Base-by-base conservation (phyloP, 2,797 vertebrate species). In the Gambusia yucatana region DNA sequence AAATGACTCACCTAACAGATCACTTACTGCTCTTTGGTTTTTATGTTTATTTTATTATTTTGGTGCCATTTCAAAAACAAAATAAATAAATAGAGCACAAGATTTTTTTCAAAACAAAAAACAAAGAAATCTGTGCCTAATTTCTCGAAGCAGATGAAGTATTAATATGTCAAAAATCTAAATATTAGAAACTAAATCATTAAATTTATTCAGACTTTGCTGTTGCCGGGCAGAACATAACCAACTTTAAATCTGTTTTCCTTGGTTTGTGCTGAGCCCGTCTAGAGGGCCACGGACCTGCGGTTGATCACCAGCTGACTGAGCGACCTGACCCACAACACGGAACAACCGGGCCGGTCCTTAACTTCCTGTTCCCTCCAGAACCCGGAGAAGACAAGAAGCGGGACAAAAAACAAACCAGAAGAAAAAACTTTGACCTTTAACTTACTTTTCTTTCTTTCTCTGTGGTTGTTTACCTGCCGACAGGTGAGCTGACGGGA, bases 401-500 rank as follows among this genome's bases (percentile, higher is more conserved):
- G 14, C 16, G 33, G 46, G 46, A 33, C 70, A 33, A 1, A 33
- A 33, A 70, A 30, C 59, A 17, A 65, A 36, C 44, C 28, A 44
- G 46, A 52, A n/a, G 10, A 59, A 16, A 9, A 48, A 6, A 22
- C 8, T 52, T 36, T 7, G 11, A n/a, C 8, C 0, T 61, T 71
- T n/a, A 33, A 82, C 89, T 90, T 83, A 90, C 87, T 92, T 74
- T 69, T 84, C 11, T 14, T 3, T 20, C 25, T 39, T 48, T 14
- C 1, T 52, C 46, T 63, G 43, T 4, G 48, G 0, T 17, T 36
- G 39, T 73, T 48, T 39, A 87, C 81, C 86, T 77, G 74, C 39
- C 4, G 28, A 77, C 88, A 91, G 86, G 80, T 88, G 84, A 76
- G 67, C 44, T 3, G 55, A 85, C n/a, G 3, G 20, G 59, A 43